Evolutionary conservation across 1,140 invertebrate genomes (phyloP).

Genomic region (Goniozus legneri): DNA sequence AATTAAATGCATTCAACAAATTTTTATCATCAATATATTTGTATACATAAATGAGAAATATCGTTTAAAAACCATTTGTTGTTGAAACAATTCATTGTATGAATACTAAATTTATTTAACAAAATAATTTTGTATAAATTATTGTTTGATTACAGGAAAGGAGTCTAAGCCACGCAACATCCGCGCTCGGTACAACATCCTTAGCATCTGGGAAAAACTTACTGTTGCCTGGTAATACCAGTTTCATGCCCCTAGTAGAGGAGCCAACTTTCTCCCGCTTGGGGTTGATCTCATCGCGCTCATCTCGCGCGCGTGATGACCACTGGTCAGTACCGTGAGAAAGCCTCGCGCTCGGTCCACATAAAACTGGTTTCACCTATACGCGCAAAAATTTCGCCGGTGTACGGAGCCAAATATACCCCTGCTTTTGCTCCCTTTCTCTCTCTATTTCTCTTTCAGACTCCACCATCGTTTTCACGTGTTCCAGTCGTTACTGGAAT

Average conservation of each 20-base stretch:
- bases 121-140: too few relatives aligned
- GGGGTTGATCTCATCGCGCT: slow-evolving; percentile 12
- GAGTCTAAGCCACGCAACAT: too few relatives aligned
- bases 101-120: too few relatives aligned
- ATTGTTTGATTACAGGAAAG: too few relatives aligned
- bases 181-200: too few relatives aligned
- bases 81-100: too few relatives aligned
- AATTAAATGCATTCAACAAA: too few relatives aligned
- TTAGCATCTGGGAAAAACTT: background rate
- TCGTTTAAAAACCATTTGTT: background rate
- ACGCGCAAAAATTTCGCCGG: background rate
- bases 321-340: slow-evolving; percentile 44
- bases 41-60: too few relatives aligned
- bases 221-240: slow-evolving; percentile 15
- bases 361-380: slow-evolving; percentile 28
- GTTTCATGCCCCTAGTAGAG: slow-evolving; percentile 20
- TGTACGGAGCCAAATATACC: background rate
- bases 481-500: too few relatives aligned
- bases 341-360: slow-evolving; percentile 34
- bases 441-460: background rate
- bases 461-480: too few relatives aligned
- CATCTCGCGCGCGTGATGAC: slow-evolving; percentile 38
- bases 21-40: too few relatives aligned
- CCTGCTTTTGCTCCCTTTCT: background rate
- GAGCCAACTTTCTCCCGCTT: slow-evolving; percentile 1